These are phyloP conservation scores for Pogoniulus pusillus DNA, from an alignment of 2,797 vertebrate species.

Conservation along the genomic window DNA sequence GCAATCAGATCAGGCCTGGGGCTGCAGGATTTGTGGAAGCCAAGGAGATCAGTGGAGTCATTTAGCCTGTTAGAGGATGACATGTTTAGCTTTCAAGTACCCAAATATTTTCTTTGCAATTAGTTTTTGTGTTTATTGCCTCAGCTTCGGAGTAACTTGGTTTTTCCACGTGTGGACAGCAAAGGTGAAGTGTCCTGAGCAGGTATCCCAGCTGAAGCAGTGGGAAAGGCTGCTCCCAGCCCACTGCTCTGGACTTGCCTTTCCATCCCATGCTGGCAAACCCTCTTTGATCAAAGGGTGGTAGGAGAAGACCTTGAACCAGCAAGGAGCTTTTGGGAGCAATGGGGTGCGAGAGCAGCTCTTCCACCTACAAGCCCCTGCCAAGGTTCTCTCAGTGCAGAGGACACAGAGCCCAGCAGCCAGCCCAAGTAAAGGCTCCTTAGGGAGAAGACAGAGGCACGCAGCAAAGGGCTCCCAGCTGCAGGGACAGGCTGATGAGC, in stretches of 20 bases:
- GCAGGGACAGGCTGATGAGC: background rate
- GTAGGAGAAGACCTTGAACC: background rate
- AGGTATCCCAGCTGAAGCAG: background rate
- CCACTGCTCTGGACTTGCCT: background rate
- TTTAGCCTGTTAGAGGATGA: slow-evolving; percentile 9
- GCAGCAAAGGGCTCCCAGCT: background rate
- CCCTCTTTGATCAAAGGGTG: background rate
- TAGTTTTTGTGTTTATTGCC: background rate
- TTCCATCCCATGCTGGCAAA: background rate
- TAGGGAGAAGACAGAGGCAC: background rate
- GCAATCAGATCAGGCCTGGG: slow-evolving; percentile 40
- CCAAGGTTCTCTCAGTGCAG: rapidly evolving
- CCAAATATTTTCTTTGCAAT: slow-evolving; percentile 49
- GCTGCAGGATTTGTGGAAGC: background rate
- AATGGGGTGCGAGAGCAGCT: background rate
- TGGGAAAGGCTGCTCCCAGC: background rate
- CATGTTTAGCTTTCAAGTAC: slow-evolving; percentile 31
- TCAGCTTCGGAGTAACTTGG: background rate
- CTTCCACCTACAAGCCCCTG: background rate
- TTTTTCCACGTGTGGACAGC: background rate
- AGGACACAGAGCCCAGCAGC: background rate
- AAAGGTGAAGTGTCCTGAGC: background rate
- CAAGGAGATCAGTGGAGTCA: background rate
- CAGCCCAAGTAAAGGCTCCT: background rate
- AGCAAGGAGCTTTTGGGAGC: background rate